Evolutionary conservation across 2,888 invertebrate genomes (phyloP), one percentile per base, ranked within the genome.

Genomic region (Leptogaster cylindrica): DNA sequence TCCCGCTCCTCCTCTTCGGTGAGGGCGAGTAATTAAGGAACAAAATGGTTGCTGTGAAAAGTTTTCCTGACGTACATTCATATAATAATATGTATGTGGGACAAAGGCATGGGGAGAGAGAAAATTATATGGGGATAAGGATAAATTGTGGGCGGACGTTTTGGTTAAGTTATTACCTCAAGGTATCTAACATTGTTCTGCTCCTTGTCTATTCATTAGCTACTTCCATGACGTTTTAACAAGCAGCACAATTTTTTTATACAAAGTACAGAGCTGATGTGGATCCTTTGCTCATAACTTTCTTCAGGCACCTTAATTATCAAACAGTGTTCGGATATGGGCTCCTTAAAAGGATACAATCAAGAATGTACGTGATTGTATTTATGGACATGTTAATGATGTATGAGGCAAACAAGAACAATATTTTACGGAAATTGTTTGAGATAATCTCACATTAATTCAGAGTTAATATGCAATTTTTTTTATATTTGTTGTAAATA

Each of bases 21-120:
- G 23, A 67, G 52, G 69, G 67, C 67, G 65, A 69, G 69, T 69
- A 69, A 69, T 69, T 69, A 69, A 58, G 51, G 65, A 67, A 69
- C 67, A 65, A 66, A 66, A 69, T 69, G 67, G 69, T 69, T 66
- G 67, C 55, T 23, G 61, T 41, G 44, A 44, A 20, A 44, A 27
- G 28, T 61, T 28, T 61, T 61, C 18, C 10, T 20, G 14, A 10
- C 31, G 36, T 10, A n/a, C 46, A n/a, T 14, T 18, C 39, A 10
- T 12, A 28, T 28, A 25, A 20, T 31, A 8, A 12, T 14, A 27
- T 28, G 44, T 25, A 27, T 18, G 1, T 16, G 23, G 52, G 31
- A 20, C 4, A 10, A 18, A 14, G 52, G 25, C 14, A 27, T 18
- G 12, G 41, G 44, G 18, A 6, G 28, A 20, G 33, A 39, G 25